Evolutionary conservation across 1,140 invertebrate species (phyloP), one percentile per base, ranked within the genome.

Genomic region (Bradysia coprophila): DNA sequence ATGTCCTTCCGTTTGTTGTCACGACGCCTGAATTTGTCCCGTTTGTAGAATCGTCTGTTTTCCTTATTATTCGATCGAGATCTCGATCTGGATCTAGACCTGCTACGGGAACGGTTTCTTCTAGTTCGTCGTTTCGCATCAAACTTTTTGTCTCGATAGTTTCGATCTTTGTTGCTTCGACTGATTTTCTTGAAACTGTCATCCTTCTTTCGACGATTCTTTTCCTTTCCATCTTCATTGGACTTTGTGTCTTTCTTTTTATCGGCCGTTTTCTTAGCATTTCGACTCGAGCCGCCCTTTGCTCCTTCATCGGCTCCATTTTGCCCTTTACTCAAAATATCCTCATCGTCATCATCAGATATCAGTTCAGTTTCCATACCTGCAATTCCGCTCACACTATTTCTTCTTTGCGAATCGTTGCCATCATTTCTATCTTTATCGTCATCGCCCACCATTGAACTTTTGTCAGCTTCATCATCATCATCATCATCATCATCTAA

Each of bases 111-210:
- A 40, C 49, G 50, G n/a, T 48, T 45, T n/a, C 44, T 43, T 36
- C 46, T 42, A 31, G 32, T 41, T 43, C 48, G 45, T 46, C 52
- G 48, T 49, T 50, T 43, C 49, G 62, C 48, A 34, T 54, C 43
- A 47, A 53, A 39, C 48, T 59, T 63, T 38, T 79, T 76, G 33
- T 81, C 79, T 1, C 86, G 66, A 52, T 89, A 91, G 50, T 83
- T 86, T 41, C 85, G 63, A 46, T 83, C 82, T 53, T 85, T 86
- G 5, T 73, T 77, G 47, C 63, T 78, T 52, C 81, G 86, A 9
- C 79, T 80, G 1, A 83, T 62, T 56, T 87, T 86, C 49, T 87
- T 89, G 64, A 88, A 91, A 0, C 72, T 61, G 21, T 75, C 58
- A 38, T 62, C 53, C 48, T 11, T 45, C 45, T 49, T 46, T 53